A percentile compares a stretch with the other conserved stretches of the same genome.
These are phyloP conservation scores for Gnathonemus echidnorhynchus DNA, from an alignment of 2,113 vertebrate species.

Conservation along the genomic window DNA sequence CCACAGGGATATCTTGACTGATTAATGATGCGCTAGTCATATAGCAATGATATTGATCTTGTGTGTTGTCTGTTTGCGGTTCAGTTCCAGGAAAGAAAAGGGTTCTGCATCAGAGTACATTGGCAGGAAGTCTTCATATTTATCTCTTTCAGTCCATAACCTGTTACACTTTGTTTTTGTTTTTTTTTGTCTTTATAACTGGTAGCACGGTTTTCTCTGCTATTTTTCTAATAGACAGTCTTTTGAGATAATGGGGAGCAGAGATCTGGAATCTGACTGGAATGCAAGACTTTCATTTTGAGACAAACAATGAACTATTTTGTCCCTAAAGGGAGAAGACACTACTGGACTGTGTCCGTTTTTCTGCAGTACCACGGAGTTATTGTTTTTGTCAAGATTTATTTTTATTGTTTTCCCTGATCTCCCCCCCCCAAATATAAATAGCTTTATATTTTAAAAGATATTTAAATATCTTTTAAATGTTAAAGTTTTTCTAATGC, in stretches of 20 bases:
- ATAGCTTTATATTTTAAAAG: not conserved
- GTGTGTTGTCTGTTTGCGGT: not conserved
- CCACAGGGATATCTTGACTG: constrained; percentile 12
- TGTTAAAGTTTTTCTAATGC: not conserved
- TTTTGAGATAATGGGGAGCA: not conserved
- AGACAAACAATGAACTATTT: not conserved
- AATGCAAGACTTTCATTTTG: not conserved
- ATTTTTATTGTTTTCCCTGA: not conserved
- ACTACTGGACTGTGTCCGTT: not conserved
- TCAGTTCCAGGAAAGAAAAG: not conserved
- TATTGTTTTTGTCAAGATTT: not conserved
- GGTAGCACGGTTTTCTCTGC: not conserved
- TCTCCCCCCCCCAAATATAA: not conserved
- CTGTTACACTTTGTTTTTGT: not conserved
- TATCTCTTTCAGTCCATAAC: not conserved
- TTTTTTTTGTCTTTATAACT: not conserved
- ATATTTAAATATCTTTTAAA: not conserved
- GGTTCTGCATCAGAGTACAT: not conserved
- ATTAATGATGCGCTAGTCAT: constrained; percentile 13
- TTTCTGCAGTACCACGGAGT: not conserved
- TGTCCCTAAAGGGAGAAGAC: not conserved
- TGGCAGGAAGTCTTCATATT: not conserved
- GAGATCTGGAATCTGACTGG: not conserved
- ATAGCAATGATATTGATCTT: not conserved
- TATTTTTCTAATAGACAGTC: not conserved